Conservation (phyloP, 2,888 invertebrate genomes). For the Thecophora atra region DNA sequence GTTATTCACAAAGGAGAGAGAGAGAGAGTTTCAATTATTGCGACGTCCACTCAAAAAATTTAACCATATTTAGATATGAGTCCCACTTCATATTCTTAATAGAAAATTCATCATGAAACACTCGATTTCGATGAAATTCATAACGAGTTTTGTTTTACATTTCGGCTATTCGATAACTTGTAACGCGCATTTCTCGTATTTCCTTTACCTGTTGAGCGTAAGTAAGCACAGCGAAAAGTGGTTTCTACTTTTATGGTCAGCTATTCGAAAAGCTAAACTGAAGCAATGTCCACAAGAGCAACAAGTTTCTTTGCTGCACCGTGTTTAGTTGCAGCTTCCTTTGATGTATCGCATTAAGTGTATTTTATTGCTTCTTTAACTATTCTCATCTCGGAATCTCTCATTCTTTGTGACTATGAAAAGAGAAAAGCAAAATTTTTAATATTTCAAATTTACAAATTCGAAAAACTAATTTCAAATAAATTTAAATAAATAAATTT, state of each 20-base stretch:
- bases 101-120: no score
- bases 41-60: no score
- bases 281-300: background rate
- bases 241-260: background rate
- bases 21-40: background rate
- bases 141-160: no score
- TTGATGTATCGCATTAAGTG: no score
- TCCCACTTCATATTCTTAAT: no score
- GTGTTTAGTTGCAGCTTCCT: background rate
- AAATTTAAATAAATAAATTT: no score
- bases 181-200: background rate
- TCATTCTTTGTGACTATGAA: slow-evolving; percentile 50
- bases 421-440: slow-evolving; percentile 56
- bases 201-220: background rate
- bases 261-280: background rate
- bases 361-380: no score
- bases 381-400: background rate
- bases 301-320: background rate
- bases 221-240: background rate
- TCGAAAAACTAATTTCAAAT: background rate
- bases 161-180: no score
- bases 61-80: no score
- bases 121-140: no score
- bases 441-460: background rate
- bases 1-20: background rate